Base-by-base conservation (phyloP, 2,888 invertebrate genomes). In the Dynastes tityus region DNA sequence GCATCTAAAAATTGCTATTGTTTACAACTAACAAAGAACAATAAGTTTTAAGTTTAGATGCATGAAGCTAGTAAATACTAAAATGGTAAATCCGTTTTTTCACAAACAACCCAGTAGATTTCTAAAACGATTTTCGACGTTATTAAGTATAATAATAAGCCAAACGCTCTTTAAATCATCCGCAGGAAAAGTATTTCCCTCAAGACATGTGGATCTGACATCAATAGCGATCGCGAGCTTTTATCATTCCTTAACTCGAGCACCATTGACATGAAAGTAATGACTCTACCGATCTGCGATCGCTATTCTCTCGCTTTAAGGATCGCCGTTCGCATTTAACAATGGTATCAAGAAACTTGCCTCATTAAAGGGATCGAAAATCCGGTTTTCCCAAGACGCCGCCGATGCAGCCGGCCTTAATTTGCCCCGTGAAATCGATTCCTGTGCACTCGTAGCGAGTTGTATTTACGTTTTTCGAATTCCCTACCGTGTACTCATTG, bases 201-300 rank as follows among this genome's bases (percentile, higher is more conserved):
- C 73, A 45, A 73, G 45, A 61, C 73, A 73, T 73, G 58, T 73
- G 73, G 58, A 61, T 73, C 22, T 73, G 73, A 73, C 73, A 22
- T 73, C 73, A 73, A 61, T 61, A 58, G 61, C 2, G 37, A 73
- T 73, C 45, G 73, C 22, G 61, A 68, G 67, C 67, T 68, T 53
- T 68, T 68, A 68, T 49, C 49, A 68, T 68, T 73, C 53, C 61
- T 37, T 61, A 40, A 58, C 32, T 73, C 73, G 32, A 73, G 73
- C 16, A 73, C 45, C 58, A 73, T 73, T 16, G 40, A 73, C 45
- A 58, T 73, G 16, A 53, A 40, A 73, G 73, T 71, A 71, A 71
- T 71, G 70, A 71, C 58, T 71, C 16, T 58, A 45, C 58, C 32
- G 58, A 58, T 58, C 73, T 40, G 37, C 22, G 37, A 73, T 61